phyloP scores from a whole-genome alignment of 2,888 invertebrate genomes.

The Synergus umbraculus region DNA sequence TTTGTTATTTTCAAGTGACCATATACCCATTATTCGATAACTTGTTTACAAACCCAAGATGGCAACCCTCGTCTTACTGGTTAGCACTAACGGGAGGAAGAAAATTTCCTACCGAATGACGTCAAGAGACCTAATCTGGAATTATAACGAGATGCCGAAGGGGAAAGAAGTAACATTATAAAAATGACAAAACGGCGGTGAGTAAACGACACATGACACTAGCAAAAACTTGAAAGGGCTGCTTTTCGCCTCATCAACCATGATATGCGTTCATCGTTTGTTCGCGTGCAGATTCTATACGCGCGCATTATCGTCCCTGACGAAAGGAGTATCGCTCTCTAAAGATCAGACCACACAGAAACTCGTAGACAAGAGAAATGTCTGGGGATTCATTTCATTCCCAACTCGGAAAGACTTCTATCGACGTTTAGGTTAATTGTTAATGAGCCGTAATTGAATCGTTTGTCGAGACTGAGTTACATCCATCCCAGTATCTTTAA shows the following conservation, averaged over 20 bases:
- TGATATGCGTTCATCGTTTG: slow-evolving; percentile 43
- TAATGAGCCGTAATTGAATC: slow-evolving; percentile 31
- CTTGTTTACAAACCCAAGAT: background rate
- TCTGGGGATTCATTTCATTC: slow-evolving; percentile 21
- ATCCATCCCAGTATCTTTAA: background rate
- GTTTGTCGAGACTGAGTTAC: slow-evolving; percentile 22
- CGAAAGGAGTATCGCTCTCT: slow-evolving; percentile 43
- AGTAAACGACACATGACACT: slow-evolving; percentile 50
- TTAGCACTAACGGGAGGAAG: background rate
- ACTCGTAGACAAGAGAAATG: slow-evolving; percentile 10
- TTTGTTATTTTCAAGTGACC: background rate
- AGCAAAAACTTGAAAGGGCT: slow-evolving; percentile 64
- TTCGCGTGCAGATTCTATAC: slow-evolving; percentile 48
- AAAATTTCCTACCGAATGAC: background rate
- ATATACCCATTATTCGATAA: background rate
- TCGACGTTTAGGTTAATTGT: slow-evolving; percentile 25
- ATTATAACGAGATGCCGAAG: slow-evolving; percentile 52
- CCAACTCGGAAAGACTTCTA: slow-evolving; percentile 27
- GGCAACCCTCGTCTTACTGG: background rate
- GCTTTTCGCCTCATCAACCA: slow-evolving; percentile 56
- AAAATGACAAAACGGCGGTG: slow-evolving; percentile 50
- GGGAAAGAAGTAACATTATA: slow-evolving; percentile 52
- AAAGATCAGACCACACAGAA: slow-evolving; percentile 31
- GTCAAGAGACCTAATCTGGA: slow-evolving; percentile 47
- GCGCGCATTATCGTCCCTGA: slow-evolving; percentile 52